Evolutionary conservation across 2,113 vertebrate species (phyloP).

Genomic region (Cavia aperea): DNA sequence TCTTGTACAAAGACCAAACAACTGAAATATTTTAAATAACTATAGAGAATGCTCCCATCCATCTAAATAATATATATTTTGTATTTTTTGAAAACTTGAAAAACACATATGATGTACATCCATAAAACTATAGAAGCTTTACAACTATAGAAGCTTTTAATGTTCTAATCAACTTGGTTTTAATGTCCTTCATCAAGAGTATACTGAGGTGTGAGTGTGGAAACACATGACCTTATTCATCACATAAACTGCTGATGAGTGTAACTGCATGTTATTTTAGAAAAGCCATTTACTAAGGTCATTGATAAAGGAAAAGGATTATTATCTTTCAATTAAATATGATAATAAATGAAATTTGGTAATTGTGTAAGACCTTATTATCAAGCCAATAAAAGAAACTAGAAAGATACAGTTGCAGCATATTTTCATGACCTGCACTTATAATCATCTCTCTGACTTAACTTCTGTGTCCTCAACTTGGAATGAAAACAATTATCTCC

Average conservation of each 20-base stretch:
- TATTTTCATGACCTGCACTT: too few relatives aligned
- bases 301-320: conserved; percentile 35
- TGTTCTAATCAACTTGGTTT: not conserved
- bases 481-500: too few relatives aligned
- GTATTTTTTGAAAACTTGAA: not conserved
- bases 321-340: conserved; percentile 49
- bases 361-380: not conserved
- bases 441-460: too few relatives aligned
- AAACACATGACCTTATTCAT: not conserved
- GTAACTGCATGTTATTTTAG: not conserved
- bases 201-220: not conserved
- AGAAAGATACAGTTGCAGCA: not conserved
- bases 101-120: not conserved
- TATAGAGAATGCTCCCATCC: not conserved
- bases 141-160: not conserved
- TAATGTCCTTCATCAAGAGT: not conserved
- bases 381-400: conserved; percentile 34
- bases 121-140: not conserved
- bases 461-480: too few relatives aligned
- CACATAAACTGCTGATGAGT: not conserved
- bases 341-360: conserved; percentile 16
- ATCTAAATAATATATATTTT: not conserved
- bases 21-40: not conserved
- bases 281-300: not conserved
- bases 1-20: not conserved